Evolutionary conservation across 2,113 vertebrate species (phyloP).

Genomic region (Trogon surrucura): DNA sequence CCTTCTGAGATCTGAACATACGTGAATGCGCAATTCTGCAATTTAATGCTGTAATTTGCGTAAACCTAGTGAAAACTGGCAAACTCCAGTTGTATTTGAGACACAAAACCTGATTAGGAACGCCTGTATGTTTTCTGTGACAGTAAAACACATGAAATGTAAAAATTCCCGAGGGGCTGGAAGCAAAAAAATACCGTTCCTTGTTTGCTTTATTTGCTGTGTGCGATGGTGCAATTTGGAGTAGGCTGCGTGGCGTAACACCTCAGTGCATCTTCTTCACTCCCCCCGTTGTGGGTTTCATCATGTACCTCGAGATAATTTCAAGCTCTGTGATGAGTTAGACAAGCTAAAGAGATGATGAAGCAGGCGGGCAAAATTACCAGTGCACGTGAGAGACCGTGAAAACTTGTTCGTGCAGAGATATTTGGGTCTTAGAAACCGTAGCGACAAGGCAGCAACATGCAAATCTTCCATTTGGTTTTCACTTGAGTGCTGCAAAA

Average conservation of each 20-base stretch:
- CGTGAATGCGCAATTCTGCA: background rate
- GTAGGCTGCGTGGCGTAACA: background rate
- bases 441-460: background rate
- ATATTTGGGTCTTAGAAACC: background rate
- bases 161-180: conserved; percentile 31
- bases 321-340: conserved; percentile 35
- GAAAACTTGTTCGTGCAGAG: conserved; percentile 21
- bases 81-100: background rate
- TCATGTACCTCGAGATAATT: conserved; percentile 46
- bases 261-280: conserved; percentile 24
- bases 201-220: conserved; percentile 35
- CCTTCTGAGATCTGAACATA: background rate
- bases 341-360: conserved; percentile 17
- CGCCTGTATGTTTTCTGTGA: background rate
- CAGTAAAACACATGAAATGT: conserved; percentile 24
- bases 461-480: conserved; percentile 27
- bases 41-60: conserved; percentile 7
- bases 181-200: background rate
- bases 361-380: conserved; percentile 13
- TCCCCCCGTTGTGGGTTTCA: background rate
- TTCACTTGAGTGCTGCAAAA: background rate
- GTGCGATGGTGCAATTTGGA: background rate
- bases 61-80: conserved; percentile 2
- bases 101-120: conserved; percentile 27
- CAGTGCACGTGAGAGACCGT: background rate